Percentiles rank a stretch among this genome's conserved stretches.
phyloP scores from a whole-genome alignment of 2,888 invertebrate genomes.

The Altica lythri region DNA sequence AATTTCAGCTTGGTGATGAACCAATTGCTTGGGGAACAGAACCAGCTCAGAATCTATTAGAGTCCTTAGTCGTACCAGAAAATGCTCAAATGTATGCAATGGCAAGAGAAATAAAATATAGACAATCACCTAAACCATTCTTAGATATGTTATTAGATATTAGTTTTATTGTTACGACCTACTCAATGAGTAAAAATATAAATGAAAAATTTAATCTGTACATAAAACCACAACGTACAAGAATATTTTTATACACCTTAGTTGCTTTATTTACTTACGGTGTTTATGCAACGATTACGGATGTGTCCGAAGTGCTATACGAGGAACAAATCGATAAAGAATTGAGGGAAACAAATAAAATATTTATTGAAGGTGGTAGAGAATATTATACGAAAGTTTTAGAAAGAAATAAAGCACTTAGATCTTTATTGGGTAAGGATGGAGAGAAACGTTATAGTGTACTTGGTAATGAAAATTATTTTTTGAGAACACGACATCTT shows the following conservation, averaged over 20 bases:
- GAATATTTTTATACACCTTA: constrained; percentile 62
- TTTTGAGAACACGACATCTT: constrained; percentile 67
- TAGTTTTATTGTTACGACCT: constrained; percentile 59
- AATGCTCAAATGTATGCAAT: constrained; percentile 81
- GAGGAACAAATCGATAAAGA: constrained; percentile 68
- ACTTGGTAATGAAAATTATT: constrained; percentile 71
- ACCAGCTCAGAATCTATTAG: constrained; percentile 65
- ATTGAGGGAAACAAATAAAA: constrained; percentile 64
- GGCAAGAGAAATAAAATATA: constrained; percentile 72
- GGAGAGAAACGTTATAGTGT: constrained; percentile 68
- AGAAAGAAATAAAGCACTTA: constrained; percentile 73
- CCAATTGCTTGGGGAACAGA: constrained; percentile 69
- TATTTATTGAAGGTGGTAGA: constrained; percentile 73
- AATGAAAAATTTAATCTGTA: constrained; percentile 64
- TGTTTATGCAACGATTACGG: constrained; percentile 68
- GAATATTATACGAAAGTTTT: constrained; percentile 77
- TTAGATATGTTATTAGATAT: constrained; percentile 63
- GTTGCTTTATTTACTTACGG: constrained; percentile 63
- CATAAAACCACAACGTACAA: constrained; percentile 59
- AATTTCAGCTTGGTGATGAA: constrained; percentile 64
- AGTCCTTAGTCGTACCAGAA: constrained; percentile 74
- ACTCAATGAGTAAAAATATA: constrained; percentile 59
- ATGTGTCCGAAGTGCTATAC: constrained; percentile 65
- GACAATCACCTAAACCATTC: constrained; percentile 64
- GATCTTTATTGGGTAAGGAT: constrained; percentile 66